Conservation (phyloP, 2,113 vertebrate species). For the Conger conger region DNA sequence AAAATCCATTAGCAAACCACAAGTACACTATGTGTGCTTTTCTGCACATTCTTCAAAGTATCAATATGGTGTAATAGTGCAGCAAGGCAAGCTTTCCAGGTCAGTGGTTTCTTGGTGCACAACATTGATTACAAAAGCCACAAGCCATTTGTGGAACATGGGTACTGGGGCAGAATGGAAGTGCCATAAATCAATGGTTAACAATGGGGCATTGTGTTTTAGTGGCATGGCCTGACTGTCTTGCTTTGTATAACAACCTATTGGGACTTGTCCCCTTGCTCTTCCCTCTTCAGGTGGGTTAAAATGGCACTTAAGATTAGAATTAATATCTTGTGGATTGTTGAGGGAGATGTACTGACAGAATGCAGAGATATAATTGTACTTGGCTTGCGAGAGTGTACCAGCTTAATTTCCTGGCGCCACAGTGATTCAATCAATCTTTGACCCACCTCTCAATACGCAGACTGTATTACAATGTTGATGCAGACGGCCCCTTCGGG, state of each 20-base stretch:
- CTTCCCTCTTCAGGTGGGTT: not conserved
- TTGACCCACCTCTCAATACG: not conserved
- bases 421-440: constrained; percentile 2
- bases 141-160: constrained; percentile 54
- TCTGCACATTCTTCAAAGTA: constrained; percentile 61
- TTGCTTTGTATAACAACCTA: constrained; percentile 27
- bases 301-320: not conserved
- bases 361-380: not conserved
- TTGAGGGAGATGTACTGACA: not conserved
- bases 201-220: constrained; percentile 35
- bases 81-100: constrained; percentile 63
- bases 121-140: constrained; percentile 62
- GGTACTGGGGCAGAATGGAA: constrained; percentile 47
- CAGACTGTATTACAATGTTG: not conserved
- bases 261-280: constrained; percentile 11
- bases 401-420: not conserved
- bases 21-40: constrained; percentile 39
- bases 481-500: not conserved
- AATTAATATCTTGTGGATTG: constrained; percentile 1
- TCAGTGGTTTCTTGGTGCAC: constrained; percentile 52
- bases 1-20: constrained; percentile 49
- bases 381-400: not conserved
- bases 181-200: constrained; percentile 57
- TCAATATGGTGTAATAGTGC: constrained; percentile 53
- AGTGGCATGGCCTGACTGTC: constrained; percentile 13